phyloP scores from a whole-genome alignment of 2,888 invertebrate genomes.

The Crioceris asparagi region DNA sequence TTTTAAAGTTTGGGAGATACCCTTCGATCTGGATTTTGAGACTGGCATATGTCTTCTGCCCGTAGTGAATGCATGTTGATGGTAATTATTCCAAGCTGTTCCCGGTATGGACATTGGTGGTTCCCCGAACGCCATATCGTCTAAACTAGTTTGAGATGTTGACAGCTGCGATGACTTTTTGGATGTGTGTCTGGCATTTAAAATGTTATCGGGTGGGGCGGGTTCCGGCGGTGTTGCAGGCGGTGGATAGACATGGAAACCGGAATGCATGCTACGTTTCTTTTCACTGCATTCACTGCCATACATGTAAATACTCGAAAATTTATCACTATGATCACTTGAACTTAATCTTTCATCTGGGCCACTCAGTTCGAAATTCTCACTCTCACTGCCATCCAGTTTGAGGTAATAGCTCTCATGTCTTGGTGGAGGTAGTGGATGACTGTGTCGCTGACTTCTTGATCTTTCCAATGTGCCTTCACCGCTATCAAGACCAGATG shows the following conservation, averaged over 20 bases:
- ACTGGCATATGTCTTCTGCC: conserved; percentile 51
- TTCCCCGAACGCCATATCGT: conserved; percentile 48
- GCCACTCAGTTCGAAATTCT: conserved; percentile 53
- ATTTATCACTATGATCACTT: conserved; percentile 60
- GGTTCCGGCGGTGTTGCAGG: conserved; percentile 78
- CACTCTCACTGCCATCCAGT: conserved; percentile 49
- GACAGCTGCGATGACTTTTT: conserved; percentile 39
- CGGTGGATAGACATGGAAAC: conserved; percentile 73
- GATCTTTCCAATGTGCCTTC: conserved; percentile 63
- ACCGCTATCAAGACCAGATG: conserved; percentile 48
- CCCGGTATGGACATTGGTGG: conserved; percentile 36
- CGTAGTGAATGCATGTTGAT: conserved; percentile 60
- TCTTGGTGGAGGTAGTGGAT: conserved; percentile 58
- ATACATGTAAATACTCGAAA: conserved; percentile 51
- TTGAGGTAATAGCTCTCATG: conserved; percentile 71
- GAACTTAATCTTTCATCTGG: conserved; percentile 47
- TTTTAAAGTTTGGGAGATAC: conserved; percentile 59
- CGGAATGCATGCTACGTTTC: conserved; percentile 26
- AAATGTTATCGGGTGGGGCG: conserved; percentile 63
- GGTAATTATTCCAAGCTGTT: conserved; percentile 52
- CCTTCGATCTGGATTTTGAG: conserved; percentile 54
- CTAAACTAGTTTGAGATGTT: conserved; percentile 52
- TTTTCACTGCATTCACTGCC: conserved; percentile 43
- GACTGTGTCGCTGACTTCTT: conserved; percentile 46
- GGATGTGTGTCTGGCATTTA: conserved; percentile 37